Evolutionary conservation across 2,113 vertebrate genomes (phyloP), one percentile per base, ranked within the genome.

Genomic region (Cnemophilus loriae): DNA sequence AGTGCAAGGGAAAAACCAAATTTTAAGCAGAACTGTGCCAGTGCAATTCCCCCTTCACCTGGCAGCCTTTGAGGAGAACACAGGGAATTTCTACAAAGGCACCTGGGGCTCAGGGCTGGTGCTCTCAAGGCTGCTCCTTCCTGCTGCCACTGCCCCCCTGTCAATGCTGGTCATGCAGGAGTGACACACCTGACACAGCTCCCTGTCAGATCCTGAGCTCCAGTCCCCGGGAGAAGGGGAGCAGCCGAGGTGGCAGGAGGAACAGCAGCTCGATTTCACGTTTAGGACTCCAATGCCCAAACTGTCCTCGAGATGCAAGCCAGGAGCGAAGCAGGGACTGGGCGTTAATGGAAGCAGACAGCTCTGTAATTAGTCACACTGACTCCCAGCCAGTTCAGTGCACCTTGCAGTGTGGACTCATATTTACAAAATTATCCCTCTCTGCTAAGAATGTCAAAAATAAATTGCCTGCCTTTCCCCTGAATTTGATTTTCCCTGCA

Each of bases 261-360:
- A 68, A 12, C 49, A 61, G 78, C 80, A n/a, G 88, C 84, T 92
- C n/a, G 5, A 67, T 60, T 42, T 49, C 85, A 59, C 5, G 8
- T 27, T 67, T 30, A 14, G 41, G 90, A 37, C 67, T 68, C 10
- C 55, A 78, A 9, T 5, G 12, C 26, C 91, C 59, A n/a, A 76
- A 21, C 44, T 20, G 47, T 30, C 16, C 77, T 23, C 0, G 14
- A 59, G 80, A 44, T 24, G 70, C 81, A 90, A 41, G 70, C 20
- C 84, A 82, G 95, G 90, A 79, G 87, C 59, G 0, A 35, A 80
- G 90, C 75, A 86, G 85, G 69, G 79, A 39, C 35, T 3, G 4
- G 74, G 93, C 75, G 60, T 41, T 95, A 68, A 96, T 96, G 56
- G 65, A 42, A 96, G 94, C 95, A 88, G 97, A 96, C 95, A 96